Conservation (phyloP, 2,888 invertebrate species). For the Barypeithes pellucidus region DNA sequence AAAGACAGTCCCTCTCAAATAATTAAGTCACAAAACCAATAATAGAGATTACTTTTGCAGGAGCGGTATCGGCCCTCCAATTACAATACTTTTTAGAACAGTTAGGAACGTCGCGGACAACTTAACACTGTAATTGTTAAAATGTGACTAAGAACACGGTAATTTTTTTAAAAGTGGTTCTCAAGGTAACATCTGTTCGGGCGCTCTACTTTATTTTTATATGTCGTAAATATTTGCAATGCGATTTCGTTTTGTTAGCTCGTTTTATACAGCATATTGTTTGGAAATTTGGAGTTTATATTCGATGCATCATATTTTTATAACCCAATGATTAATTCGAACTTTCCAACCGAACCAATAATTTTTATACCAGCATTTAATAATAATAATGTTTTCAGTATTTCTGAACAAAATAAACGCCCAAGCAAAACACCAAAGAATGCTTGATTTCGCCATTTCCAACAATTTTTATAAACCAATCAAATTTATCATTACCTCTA, state of each 20-base stretch:
- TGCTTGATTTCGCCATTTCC: no score
- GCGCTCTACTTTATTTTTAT: slow-evolving; percentile 9
- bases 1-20: background rate
- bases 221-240: slow-evolving; percentile 20
- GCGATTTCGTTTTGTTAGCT: background rate
- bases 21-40: no score
- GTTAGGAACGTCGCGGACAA: slow-evolving; percentile 24
- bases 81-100: slow-evolving; percentile 7
- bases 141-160: slow-evolving; percentile 41
- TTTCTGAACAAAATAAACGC: no score
- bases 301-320: no score
- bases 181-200: slow-evolving; percentile 29
- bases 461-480: no score
- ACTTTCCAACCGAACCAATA: no score
- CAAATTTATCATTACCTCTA: no score
- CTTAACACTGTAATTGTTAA: slow-evolving; percentile 36
- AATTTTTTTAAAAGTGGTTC: slow-evolving; percentile 18
- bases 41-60: slow-evolving; percentile 1
- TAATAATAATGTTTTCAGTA: no score
- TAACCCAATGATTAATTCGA: no score
- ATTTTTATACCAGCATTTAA: no score
- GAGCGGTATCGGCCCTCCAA: slow-evolving; percentile 1
- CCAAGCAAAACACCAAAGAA: no score
- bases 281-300: no score
- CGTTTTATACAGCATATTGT: background rate